Base-by-base conservation (phyloP, 2,113 vertebrate species). In the Barnardius zonarius region DNA sequence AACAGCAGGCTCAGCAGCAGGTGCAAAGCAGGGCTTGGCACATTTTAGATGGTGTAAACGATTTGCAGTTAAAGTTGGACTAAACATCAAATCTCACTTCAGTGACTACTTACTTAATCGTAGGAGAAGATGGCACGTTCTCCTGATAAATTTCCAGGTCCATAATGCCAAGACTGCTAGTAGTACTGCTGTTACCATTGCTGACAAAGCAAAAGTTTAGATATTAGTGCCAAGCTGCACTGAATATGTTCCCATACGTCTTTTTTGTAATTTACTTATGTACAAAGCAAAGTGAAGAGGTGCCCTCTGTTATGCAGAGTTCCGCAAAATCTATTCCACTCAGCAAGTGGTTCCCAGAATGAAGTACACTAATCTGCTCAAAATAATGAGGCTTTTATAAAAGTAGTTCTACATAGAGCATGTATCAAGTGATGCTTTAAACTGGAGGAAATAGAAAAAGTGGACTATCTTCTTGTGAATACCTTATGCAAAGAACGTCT, bases 131-230 rank as follows among this genome's bases (percentile, higher is more conserved):
- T 96, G 98, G 97, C 88, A 98, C 73, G 92, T 97, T 98, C 95
- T 99, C 99, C 97, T 98, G 98, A 98, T 99, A 99, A 91, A 97
- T 98, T 95, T 99, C 99, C 97, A 99, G 98, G 97, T 99, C 99
- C 95, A 98, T 98, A 96, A 98, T 96, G 90, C 99, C 99, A 86
- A 99, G 97, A 97, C 99, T 98, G 97, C 98, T 99, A 95, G 99
- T 99, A 78, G 98, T 97, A 94, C 99, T 99, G 98, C 99, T 99
- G 98, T 98, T 99, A 93, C 99, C 99, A 96, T 99, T 99, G 98
- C 99, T 99, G 98, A 98, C 96, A 97, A 98, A 98, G 98, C 97
- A 98, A 98, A 98, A 98, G 96, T 98, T 97, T 96, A 98, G 95
- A 96, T 46, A 97, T 98, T 98, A 98, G 97, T 97, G 97, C 96